Base-by-base conservation (phyloP, 1,140 invertebrate genomes). In the Chrysomallon squamiferum region DNA sequence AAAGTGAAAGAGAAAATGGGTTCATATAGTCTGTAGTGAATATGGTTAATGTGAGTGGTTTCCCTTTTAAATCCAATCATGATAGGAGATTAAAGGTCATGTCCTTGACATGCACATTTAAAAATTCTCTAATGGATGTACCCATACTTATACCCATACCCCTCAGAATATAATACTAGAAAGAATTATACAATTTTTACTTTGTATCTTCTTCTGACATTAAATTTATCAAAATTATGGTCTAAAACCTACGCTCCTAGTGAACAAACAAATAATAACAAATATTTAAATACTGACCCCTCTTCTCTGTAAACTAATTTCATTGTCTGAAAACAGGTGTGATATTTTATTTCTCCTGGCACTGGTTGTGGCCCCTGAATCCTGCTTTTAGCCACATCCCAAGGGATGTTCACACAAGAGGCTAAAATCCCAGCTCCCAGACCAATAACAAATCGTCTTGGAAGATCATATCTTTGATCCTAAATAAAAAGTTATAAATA, bases 351-450 rank as follows among this genome's bases (percentile, higher is more conserved):
- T 63, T 88, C 59, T 4, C 89, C 90, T 2, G 88, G 80, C 9
- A 89, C 85, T 2, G 93, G 93, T 85, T 96, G 94, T 5, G 94
- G 93, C 0, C 94, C 86, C 72, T 97, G 95, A 71, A 97, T 97
- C 64, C 95, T 87, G 78, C 93, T 95, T 86, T 97, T 97, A 9
- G 94, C 95, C 5, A 97, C 95, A 84, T 97, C 95, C 86, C 96
- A 97, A 30, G 95, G 95, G 87, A 97, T 97, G 82, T 97, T 97
- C 27, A 94, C 86, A 77, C 91, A 90, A 1, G 93, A 96, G 25
- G 91, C 93, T 20, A 96, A 77, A 0, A 91, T 92, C 11, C 95
- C 95, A 25, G 94, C 93, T 25, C 88, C 86, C 77, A 97, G 95
- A 52, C 95, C 95, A 65, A 96, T 91, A 6, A 87, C 82, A 2